Percentiles rank a stretch among this genome's conserved stretches.
These are phyloP conservation scores for Eonycteris spelaea DNA, from an alignment of 2,113 vertebrate species.

Conservation along the genomic window DNA sequence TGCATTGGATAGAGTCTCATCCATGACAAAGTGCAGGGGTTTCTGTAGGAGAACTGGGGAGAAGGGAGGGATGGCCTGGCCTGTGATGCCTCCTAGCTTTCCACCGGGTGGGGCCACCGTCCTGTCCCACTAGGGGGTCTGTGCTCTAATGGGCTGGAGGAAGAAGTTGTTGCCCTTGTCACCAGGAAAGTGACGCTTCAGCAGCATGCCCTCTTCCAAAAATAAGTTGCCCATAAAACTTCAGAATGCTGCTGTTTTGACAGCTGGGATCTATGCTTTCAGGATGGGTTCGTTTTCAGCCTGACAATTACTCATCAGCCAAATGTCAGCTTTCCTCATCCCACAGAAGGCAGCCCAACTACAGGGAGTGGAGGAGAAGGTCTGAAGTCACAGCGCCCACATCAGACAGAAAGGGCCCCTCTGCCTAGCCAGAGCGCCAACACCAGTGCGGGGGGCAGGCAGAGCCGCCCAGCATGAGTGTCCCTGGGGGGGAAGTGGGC, in stretches of 20 bases:
- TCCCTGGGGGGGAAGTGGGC: slow-evolving; percentile 50
- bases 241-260: slow-evolving; percentile 75
- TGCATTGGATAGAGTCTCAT: neutral
- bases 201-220: neutral
- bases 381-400: slow-evolving; percentile 36
- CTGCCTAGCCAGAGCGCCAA: slow-evolving; percentile 62
- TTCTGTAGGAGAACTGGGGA: neutral
- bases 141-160: neutral
- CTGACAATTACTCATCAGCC: neutral
- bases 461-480: slow-evolving; percentile 41
- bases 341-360: neutral
- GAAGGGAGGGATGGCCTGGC: neutral
- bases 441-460: slow-evolving; percentile 36
- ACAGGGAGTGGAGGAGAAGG: slow-evolving; percentile 57
- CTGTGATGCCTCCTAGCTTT: neutral
- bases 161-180: neutral
- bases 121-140: neutral
- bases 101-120: neutral
- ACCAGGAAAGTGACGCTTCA: neutral
- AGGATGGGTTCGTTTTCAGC: slow-evolving; percentile 33
- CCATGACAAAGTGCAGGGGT: neutral
- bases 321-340: neutral
- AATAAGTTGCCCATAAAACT: slow-evolving; percentile 72
- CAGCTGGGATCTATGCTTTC: slow-evolving; percentile 75
- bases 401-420: slow-evolving; percentile 48